Evolutionary conservation across 2,113 vertebrate genomes (phyloP), one percentile per base, ranked within the genome.

Genomic region (Piaya cayana): DNA sequence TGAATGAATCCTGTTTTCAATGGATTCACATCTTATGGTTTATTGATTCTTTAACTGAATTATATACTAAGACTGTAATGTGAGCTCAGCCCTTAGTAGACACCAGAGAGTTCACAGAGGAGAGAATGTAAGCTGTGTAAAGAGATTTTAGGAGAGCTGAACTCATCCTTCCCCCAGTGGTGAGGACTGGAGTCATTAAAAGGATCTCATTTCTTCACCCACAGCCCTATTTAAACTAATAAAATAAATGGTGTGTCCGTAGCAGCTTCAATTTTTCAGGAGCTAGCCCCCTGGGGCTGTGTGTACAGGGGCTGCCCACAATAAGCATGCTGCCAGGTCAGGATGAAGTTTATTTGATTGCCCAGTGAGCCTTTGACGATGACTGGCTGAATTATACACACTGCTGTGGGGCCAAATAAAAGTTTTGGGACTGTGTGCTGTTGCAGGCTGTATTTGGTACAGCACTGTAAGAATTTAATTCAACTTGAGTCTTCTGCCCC

Each of bases 11-110:
- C 82, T 71, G 37, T 91, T 93, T 96, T 88, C 76, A 86, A 56
- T 77, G 69, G 50, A 67, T 94, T 93, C 60, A 62, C 77, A 83
- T 81, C 72, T 86, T 82, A 88, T 19, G 71, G 80, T 94, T 94
- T 94, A 92, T 90, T 92, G 92, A 88, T 52, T 94, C 59, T 93
- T 52, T 94, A 93, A 94, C 53, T 72, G 75, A 94, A 90, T 95
- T 91, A 86, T 58, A 82, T 77, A 34, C 55, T 34, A 49, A 84
- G 37, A 53, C 56, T 75, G 37, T 67, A 75, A 81, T 63, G 26
- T 71, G 68, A 86, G 29, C 34, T 92, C 32, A 81, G 77, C 49
- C 72, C n/a, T 75, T 64, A 43, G 50, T 67, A 91, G 93, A 95
- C 70, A 93, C 39, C 32, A 86, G 52, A 86, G 71, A 88, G 39